Conservation (phyloP, 2,888 invertebrate species). For the Lasiommata megera region DNA sequence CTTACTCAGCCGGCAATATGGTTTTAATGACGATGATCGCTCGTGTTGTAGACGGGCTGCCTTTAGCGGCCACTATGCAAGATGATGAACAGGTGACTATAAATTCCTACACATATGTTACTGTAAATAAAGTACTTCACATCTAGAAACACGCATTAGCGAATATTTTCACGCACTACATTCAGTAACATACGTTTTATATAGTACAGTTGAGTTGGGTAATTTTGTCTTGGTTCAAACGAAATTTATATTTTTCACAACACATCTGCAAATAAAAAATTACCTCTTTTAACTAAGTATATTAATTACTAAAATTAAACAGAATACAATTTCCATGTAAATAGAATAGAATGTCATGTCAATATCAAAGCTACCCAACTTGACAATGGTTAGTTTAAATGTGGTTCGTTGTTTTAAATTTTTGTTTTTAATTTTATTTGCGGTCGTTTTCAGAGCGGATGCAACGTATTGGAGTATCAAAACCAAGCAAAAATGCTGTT, state of each 20-base stretch:
- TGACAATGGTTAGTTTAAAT: neutral
- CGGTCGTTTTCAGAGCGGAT: slow-evolving; percentile 88
- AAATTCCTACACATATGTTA: slow-evolving; percentile 16
- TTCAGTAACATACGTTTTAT: neutral
- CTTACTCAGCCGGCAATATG: slow-evolving; percentile 82
- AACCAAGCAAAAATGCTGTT: slow-evolving; percentile 99
- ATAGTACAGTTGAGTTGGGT: neutral
- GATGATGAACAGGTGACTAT: slow-evolving; percentile 96
- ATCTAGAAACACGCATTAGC: neutral
- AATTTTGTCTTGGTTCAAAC: neutral
- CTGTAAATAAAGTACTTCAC: neutral
- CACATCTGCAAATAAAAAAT: no score
- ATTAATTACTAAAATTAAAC: no score
- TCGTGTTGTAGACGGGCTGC: slow-evolving; percentile 95
- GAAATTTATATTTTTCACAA: no score
- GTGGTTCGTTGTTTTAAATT: slow-evolving; percentile 39
- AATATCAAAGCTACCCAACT: neutral
- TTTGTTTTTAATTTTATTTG: slow-evolving; percentile 51
- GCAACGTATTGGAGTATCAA: slow-evolving; percentile 97
- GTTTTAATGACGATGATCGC: slow-evolving; percentile 99
- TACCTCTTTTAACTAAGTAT: no score
- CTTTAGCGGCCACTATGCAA: slow-evolving; percentile 97
- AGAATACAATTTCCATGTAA: no score
- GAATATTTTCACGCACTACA: neutral
- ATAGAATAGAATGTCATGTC: no score